Percentiles rank a stretch among this genome's conserved stretches.
phyloP scores from a whole-genome alignment of 2,113 vertebrate species.

The Mesembrinibis cayennensis region DNA sequence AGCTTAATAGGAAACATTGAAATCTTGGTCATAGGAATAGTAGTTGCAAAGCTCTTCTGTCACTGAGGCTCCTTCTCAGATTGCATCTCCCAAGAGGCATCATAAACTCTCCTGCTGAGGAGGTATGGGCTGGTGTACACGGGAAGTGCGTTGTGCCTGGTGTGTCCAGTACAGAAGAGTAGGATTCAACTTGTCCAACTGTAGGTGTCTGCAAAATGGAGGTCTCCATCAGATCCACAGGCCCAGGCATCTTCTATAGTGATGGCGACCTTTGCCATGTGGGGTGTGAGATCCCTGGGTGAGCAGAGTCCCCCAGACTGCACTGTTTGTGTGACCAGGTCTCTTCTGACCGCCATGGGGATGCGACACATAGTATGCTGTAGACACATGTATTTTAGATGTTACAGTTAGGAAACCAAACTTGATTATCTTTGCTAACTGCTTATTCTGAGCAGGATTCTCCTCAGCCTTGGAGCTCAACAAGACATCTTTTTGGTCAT shows the following conservation, averaged over 20 bases:
- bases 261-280: background rate
- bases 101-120: background rate
- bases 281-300: background rate
- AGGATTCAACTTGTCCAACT: background rate
- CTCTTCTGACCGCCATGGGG: background rate
- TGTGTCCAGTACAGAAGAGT: background rate
- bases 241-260: background rate
- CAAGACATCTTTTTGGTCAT: background rate
- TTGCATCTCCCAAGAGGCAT: background rate
- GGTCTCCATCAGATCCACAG: background rate
- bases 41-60: background rate
- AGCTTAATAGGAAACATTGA: background rate
- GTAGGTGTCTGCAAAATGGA: background rate
- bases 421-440: background rate
- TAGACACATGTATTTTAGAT: background rate
- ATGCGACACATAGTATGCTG: background rate
- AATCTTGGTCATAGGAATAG: background rate
- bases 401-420: background rate
- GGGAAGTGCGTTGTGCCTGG: rapidly evolving
- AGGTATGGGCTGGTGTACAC: rapidly evolving
- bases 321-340: background rate
- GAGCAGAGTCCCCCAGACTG: background rate
- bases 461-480: background rate
- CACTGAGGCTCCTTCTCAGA: background rate
- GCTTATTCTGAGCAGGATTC: background rate